Conservation (phyloP, 2,113 vertebrate species). For the Ochotona princeps region DNA sequence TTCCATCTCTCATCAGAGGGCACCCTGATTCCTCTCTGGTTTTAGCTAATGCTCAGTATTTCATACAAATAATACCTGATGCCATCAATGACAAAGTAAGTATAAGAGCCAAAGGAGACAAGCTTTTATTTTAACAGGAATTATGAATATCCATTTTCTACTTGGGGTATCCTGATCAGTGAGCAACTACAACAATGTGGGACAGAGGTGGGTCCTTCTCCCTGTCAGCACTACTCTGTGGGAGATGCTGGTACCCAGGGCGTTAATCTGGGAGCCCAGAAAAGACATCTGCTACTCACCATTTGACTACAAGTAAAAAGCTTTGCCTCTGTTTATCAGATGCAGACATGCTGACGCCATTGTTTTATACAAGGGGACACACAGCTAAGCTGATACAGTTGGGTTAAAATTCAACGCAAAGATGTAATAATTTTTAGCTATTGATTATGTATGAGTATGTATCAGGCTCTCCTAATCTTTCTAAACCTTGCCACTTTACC, state of each 20-base stretch:
- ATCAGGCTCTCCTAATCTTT: neutral
- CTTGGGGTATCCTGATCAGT: neutral
- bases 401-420: neutral
- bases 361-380: neutral
- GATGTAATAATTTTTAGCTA: neutral
- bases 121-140: conserved; percentile 8
- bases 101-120: neutral
- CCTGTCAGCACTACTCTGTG: too few species aligned
- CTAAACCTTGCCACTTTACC: neutral
- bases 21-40: neutral
- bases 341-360: neutral
- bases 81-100: neutral
- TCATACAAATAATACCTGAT: neutral
- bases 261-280: neutral
- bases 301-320: neutral
- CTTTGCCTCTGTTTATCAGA: neutral
- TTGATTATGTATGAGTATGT: neutral
- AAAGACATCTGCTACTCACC: neutral
- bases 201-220: neutral
- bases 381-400: neutral
- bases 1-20: neutral
- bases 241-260: neutral
- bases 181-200: neutral
- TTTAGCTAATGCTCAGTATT: conserved; percentile 21
- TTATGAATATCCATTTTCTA: neutral